Conservation (phyloP, 2,113 vertebrate species). For the Pseudonaja textilis region DNA sequence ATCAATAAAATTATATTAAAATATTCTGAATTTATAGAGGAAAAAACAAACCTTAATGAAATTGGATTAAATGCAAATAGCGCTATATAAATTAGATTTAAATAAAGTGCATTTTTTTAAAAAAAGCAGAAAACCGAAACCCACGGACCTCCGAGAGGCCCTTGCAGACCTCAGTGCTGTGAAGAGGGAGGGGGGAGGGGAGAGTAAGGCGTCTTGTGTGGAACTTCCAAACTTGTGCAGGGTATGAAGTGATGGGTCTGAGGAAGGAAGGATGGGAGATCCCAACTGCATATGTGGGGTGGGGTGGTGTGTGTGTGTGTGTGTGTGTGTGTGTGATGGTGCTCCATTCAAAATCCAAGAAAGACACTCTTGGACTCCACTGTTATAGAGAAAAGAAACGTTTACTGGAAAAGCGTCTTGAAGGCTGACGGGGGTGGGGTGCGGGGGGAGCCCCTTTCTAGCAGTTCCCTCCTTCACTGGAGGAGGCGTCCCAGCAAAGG, state of each 20-base stretch:
- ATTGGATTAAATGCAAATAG: background rate
- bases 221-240: background rate
- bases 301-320: no score
- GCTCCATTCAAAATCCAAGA: no score
- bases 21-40: background rate
- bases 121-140: background rate
- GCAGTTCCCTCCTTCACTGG: background rate
- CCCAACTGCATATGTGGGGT: background rate
- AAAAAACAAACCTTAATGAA: background rate
- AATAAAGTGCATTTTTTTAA: background rate
- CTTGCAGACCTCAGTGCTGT: background rate
- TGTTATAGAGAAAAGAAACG: no score
- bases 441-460: background rate
- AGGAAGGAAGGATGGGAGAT: background rate
- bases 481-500: background rate
- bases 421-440: no score
- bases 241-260: background rate
- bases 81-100: background rate
- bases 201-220: background rate
- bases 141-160: background rate
- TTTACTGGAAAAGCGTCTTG: no score
- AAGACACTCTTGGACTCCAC: no score
- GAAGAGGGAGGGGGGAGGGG: background rate
- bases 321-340: no score
- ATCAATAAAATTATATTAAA: background rate